These are phyloP conservation scores for Syrista parreyssii DNA, from an alignment of 2,888 invertebrate genomes.

Conservation along the genomic window DNA sequence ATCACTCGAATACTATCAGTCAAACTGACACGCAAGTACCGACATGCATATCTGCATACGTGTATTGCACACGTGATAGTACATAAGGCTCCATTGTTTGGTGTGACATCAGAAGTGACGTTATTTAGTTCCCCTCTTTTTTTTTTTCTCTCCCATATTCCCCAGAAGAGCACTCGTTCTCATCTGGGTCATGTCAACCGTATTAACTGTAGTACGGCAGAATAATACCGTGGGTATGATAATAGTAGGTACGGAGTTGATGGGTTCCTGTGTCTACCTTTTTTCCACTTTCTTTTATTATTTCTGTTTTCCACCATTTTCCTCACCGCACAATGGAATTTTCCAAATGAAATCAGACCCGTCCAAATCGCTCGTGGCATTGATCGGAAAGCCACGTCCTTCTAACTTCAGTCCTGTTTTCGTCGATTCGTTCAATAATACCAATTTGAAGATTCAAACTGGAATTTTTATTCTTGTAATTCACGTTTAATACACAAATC, in stretches of 20 bases:
- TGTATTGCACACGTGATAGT: neutral
- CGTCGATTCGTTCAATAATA: neutral
- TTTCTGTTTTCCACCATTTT: neutral
- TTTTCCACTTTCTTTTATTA: neutral
- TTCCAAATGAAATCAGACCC: neutral
- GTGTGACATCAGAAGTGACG: conserved; percentile 6
- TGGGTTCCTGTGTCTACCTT: neutral
- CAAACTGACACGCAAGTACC: neutral
- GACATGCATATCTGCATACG: neutral
- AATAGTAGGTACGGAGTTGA: conserved; percentile 18
- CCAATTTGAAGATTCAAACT: neutral
- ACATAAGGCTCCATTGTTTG: neutral
- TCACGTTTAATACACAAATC: neutral
- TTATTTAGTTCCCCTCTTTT: neutral
- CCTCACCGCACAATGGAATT: neutral
- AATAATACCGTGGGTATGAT: conserved; percentile 45
- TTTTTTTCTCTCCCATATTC: neutral
- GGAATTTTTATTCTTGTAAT: neutral
- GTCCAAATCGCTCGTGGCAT: neutral
- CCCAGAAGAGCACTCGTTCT: conserved; percentile 38
- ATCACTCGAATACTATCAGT: conserved; percentile 1
- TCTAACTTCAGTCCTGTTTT: too few relatives aligned
- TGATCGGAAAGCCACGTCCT: neutral
- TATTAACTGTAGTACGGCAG: conserved; percentile 31
- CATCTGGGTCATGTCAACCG: conserved; percentile 47